Evolutionary conservation across 2,797 vertebrate species (phyloP), one percentile per base, ranked within the genome.

Genomic region (Coranthus polyacanthus): DNA sequence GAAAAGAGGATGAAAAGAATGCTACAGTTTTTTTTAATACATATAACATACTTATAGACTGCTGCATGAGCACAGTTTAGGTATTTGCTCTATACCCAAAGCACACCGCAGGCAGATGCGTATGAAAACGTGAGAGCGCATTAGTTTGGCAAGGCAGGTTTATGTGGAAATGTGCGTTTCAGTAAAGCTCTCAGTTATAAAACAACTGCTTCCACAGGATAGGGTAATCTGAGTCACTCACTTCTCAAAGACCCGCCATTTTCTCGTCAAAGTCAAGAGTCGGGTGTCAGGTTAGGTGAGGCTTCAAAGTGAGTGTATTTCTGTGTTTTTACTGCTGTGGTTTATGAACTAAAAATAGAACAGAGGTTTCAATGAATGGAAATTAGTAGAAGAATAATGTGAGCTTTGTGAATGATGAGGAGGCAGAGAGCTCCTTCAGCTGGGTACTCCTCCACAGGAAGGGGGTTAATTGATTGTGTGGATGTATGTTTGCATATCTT

Each of bases 391-490:
- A 12, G 46, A 45, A 73, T 66, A 75, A 85, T 59, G 65, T 15
- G 38, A 88, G 62, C 45, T 61, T 77, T 72, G 68, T 78, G 56
- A 80, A 53, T 51, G 60, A 79, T 60, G 76, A 75, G 71, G 65
- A 58, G 22, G 46, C 68, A 50, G 29, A 43, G 17, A 50, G 54
- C 49, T 70, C 1, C 26, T 71, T 83, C 64, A 57, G 72, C 12
- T 20, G 55, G 45, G 46, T 54, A 46, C 29, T 50, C 17, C 12
- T 38, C 37, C 49, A 38, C 72, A 2, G 50, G 78, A 76, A 66
- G 29, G 73, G 70, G 74, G 83, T 76, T 85, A 82, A 87, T 64
- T 70, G 66, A 78, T 52, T 76, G 46, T 76, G 68, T 17, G 26
- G 21, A 64, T 64, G 51, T 59, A n/a, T 80, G 72, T 80, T 75